Evolutionary conservation across 2,888 invertebrate species (phyloP).

Genomic region (Lithodes maja): DNA sequence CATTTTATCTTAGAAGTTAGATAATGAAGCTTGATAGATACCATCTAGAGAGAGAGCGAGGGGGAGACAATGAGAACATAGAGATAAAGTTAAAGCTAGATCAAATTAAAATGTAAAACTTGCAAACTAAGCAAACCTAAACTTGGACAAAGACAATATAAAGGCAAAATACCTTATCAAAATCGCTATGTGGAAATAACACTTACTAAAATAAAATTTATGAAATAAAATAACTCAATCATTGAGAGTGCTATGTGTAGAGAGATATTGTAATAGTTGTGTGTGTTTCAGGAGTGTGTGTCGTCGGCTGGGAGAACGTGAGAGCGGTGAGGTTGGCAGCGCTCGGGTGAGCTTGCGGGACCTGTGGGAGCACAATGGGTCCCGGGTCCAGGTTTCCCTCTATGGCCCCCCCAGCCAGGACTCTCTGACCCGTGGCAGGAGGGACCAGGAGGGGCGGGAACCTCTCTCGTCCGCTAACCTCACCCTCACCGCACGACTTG

Average conservation of each 20-base stretch:
- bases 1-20: too few relatives aligned
- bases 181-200: too few relatives aligned
- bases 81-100: too few relatives aligned
- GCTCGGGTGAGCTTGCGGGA: slow-evolving; percentile 47
- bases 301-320: slow-evolving; percentile 55
- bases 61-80: too few relatives aligned
- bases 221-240: too few relatives aligned
- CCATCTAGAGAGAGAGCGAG: too few relatives aligned
- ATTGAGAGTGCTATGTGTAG: background rate
- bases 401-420: slow-evolving; percentile 8
- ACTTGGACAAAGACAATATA: too few relatives aligned
- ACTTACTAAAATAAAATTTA: too few relatives aligned
- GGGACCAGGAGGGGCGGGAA: slow-evolving; percentile 14
- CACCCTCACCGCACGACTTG: slow-evolving; percentile 12
- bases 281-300: slow-evolving; percentile 41
- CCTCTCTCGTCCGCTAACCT: slow-evolving; percentile 7
- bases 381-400: slow-evolving; percentile 44
- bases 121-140: too few relatives aligned
- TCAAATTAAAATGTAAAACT: too few relatives aligned
- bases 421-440: slow-evolving; percentile 42
- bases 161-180: too few relatives aligned
- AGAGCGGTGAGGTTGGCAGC: slow-evolving; percentile 57
- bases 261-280: background rate
- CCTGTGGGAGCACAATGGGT: slow-evolving; percentile 56
- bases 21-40: too few relatives aligned